A percentile compares a stretch with the other conserved stretches of the same genome.
Evolutionary conservation across 2,113 vertebrate species (phyloP).

Genomic region (Neomonachus schauinslandi): DNA sequence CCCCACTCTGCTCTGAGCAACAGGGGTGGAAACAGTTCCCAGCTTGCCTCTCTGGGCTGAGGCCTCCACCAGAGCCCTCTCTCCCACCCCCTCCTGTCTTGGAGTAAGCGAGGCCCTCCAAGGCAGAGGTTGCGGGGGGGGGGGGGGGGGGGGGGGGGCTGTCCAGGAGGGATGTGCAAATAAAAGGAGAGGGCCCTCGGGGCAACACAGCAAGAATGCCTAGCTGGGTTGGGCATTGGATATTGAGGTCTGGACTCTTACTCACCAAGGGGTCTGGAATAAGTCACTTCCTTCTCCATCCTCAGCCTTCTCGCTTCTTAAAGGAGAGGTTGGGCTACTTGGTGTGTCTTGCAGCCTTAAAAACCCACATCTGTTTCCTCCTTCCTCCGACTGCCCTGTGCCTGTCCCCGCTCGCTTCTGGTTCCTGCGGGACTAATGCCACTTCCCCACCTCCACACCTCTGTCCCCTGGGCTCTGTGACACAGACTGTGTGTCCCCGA

Average conservation of each 20-base stretch:
- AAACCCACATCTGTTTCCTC: neutral
- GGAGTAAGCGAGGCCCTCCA: neutral
- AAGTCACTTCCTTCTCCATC: conserved; percentile 34
- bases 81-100: neutral
- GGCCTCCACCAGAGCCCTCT: neutral
- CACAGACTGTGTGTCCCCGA: accelerated
- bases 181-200: neutral
- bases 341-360: neutral
- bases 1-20: neutral
- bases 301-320: neutral
- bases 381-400: neutral
- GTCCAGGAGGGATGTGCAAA: no score
- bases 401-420: accelerated
- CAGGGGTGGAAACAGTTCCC: neutral
- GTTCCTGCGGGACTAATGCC: neutral
- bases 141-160: no score
- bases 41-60: neutral
- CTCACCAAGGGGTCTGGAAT: neutral
- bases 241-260: neutral
- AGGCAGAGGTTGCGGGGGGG: neutral
- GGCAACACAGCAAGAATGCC: neutral
- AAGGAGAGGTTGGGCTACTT: neutral
- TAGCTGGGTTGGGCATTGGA: neutral
- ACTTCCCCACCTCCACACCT: neutral
- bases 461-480: neutral